phyloP scores from a whole-genome alignment of 1,140 invertebrate species.

The Leptopilina boulardi region DNA sequence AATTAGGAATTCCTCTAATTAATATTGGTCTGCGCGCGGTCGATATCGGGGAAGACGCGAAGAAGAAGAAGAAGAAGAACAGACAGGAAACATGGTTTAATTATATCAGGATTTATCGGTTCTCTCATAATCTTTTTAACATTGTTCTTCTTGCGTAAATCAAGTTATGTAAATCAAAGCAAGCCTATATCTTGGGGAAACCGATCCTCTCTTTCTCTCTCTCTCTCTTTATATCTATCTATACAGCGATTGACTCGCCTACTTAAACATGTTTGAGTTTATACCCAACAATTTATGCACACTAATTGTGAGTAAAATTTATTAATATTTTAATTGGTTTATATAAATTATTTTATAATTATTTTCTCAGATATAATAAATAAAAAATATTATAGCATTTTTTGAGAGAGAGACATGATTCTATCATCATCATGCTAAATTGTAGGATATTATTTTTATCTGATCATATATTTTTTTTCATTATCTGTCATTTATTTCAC shows the following conservation, averaged over 20 bases:
- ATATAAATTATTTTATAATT: conserved; percentile 18
- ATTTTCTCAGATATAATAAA: conserved; percentile 12
- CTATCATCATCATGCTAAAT: neutral
- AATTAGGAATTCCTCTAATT: conserved; percentile 64
- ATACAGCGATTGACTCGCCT: conserved; percentile 13
- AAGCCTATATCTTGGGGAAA: conserved; percentile 5
- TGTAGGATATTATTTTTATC: neutral
- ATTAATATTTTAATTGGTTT: conserved; percentile 33
- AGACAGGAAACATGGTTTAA: conserved; percentile 30
- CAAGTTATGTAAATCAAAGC: conserved; percentile 32
- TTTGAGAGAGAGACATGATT: neutral
- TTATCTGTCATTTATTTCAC: neutral
- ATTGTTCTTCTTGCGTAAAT: conserved; percentile 25
- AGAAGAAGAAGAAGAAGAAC: conserved; percentile 19
- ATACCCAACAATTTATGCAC: neutral
- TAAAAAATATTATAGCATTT: neutral
- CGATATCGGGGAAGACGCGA: neutral
- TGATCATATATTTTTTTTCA: neutral
- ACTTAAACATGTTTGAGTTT: conserved; percentile 25
- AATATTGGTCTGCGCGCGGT: conserved; percentile 37
- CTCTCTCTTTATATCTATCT: too few species aligned
- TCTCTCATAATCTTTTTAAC: conserved; percentile 31
- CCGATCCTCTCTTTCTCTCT: too few species aligned
- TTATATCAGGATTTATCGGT: conserved; percentile 31
- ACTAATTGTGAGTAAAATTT: conserved; percentile 21